Base-by-base conservation (phyloP, 1,140 invertebrate species). In the Trichomalopsis sarcophagae region DNA sequence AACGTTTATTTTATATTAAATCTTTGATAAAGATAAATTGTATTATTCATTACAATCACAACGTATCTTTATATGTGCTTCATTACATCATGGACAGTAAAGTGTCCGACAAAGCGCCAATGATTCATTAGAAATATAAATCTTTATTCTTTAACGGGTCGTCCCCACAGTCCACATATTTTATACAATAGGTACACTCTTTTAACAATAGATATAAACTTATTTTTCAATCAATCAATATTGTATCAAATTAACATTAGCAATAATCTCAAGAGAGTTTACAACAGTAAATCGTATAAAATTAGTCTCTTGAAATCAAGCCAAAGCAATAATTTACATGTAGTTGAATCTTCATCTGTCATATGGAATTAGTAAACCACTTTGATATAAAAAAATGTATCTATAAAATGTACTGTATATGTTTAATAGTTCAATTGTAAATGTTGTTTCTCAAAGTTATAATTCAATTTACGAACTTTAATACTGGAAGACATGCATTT, bases 1-100 rank as follows among this genome's bases (percentile, higher is more conserved):
- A 91, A 91, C 89, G 88, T 91, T 89, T 91, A 88, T 91, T 91
- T 91, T 89, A 89, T 90, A 91, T 90, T 91, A 89, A 90, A 88
- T 89, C 88, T 89, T 87, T 87, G 88, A 89, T 90, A 90, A 89
- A 89, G 86, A 75, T 88, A 62, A 76, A 87, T 86, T 68, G 79
- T 88, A 82, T 87, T 74, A 84, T 84, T 87, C 78, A 82, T 79
- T 86, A 86, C 68, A 86, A 74, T 82, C 17, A 30, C 73, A 76
- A 83, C 82, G n/a, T 86, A 79, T 82, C 30, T 87, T 84, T 66
- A 44, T 68, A 77, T 86, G 71, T 78, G 47, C 84, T 84, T 86
- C 74, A 85, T 85, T 82, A 87, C n/a, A 85, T 79, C 14, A 82
- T 27, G 62, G 47, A 40, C 75, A 82, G 36, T 78, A 85, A 75